Evolutionary conservation across 2,888 invertebrate genomes (phyloP).

Genomic region (Philereme transversata): DNA sequence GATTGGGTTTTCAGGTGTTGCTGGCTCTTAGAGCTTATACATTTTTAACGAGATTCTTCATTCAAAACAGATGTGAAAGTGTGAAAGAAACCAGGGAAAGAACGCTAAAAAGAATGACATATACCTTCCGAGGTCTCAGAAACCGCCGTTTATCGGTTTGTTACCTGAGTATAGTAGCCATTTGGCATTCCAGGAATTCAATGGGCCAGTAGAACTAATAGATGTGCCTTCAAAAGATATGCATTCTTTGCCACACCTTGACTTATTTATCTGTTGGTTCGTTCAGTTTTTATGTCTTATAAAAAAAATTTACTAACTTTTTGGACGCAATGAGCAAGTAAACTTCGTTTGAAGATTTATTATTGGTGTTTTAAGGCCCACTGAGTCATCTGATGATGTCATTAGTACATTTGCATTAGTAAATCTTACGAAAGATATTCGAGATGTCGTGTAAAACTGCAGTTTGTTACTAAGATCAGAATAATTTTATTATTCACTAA

Average conservation of each 20-base stretch:
- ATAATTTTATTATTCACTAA: conserved; percentile 18
- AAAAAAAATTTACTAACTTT: too few species aligned
- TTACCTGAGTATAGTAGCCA: conserved; percentile 20
- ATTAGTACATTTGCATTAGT: too few species aligned
- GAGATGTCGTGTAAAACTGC: conserved; percentile 21
- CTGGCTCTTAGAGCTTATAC: too few species aligned
- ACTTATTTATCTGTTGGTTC: background rate
- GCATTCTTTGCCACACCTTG: conserved; percentile 14
- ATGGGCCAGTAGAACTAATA: conserved; percentile 4
- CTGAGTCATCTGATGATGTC: background rate
- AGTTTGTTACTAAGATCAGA: conserved; percentile 14
- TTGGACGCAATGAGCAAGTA: too few species aligned
- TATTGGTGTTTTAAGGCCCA: background rate
- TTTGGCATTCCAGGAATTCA: conserved; percentile 27
- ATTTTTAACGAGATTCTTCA: too few species aligned
- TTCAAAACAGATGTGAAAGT: too few species aligned
- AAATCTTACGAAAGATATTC: conserved; percentile 1
- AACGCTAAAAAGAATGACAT: too few species aligned
- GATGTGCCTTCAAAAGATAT: conserved; percentile 7
- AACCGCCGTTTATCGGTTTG: conserved; percentile 11
- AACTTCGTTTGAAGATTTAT: background rate
- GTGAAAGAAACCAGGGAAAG: too few species aligned
- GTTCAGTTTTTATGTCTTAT: background rate
- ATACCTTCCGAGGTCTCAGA: background rate
- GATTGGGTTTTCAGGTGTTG: too few species aligned